These are phyloP conservation scores for Paralinhomoeus sp. DNA, from an alignment of 2,888 invertebrate species.

Conservation along the genomic window DNA sequence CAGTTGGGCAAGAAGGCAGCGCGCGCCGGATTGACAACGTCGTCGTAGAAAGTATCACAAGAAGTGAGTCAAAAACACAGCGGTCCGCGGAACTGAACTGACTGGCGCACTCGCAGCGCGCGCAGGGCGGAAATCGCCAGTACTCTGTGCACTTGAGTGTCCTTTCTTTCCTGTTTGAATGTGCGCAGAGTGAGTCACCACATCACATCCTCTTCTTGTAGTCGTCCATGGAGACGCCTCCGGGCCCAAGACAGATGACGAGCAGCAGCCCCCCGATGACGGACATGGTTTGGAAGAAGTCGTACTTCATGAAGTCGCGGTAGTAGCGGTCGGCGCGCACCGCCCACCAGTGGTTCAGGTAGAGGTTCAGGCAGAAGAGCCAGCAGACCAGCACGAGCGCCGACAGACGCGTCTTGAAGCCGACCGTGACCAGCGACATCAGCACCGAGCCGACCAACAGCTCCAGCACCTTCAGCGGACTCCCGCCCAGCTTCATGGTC, in stretches of 20 bases:
- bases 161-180: too few species aligned
- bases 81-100: too few species aligned
- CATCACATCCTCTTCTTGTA: slow-evolving; percentile 89
- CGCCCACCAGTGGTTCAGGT: slow-evolving; percentile 95
- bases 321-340: slow-evolving; percentile 81
- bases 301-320: slow-evolving; percentile 96
- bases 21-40: too few species aligned
- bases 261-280: slow-evolving; percentile 93
- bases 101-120: too few species aligned
- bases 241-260: slow-evolving; percentile 92
- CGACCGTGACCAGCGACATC: slow-evolving; percentile 84
- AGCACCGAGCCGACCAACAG: slow-evolving; percentile 36
- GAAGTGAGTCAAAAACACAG: too few species aligned
- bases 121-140: too few species aligned
- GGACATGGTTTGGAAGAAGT: slow-evolving; percentile 91
- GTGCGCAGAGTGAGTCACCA: too few species aligned
- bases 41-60: too few species aligned
- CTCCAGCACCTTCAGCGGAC: not conserved
- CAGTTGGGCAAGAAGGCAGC: too few species aligned
- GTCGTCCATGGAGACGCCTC: slow-evolving; percentile 96
- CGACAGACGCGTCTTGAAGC: slow-evolving; percentile 93
- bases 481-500: not conserved
- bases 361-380: slow-evolving; percentile 61
- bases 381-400: slow-evolving; percentile 74
- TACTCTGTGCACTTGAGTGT: too few species aligned